These are phyloP conservation scores for Patella vulgata DNA, from an alignment of 1,140 invertebrate species.

Conservation along the genomic window DNA sequence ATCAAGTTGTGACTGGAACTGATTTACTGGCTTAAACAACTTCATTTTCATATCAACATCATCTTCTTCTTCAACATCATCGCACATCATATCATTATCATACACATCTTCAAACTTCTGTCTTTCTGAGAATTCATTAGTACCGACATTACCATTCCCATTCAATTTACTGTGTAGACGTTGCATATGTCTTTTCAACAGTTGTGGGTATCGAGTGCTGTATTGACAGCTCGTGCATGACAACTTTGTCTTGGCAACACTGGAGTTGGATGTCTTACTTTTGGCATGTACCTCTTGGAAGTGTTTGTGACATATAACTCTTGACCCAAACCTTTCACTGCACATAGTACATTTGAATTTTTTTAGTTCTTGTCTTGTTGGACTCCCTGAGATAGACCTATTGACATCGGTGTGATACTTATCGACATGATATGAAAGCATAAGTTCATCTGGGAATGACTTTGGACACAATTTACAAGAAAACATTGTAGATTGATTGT, in stretches of 20 bases:
- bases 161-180: slow-evolving; percentile 26
- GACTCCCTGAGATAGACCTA: slow-evolving; percentile 34
- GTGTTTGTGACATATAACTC: slow-evolving; percentile 42
- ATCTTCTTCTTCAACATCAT: no score
- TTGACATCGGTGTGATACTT: slow-evolving; percentile 31
- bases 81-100: no score
- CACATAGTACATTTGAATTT: slow-evolving; percentile 69
- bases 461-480: slow-evolving; percentile 58
- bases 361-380: slow-evolving; percentile 34
- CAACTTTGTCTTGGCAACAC: slow-evolving; percentile 13
- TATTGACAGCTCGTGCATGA: slow-evolving; percentile 39
- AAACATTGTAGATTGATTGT: slow-evolving; percentile 32
- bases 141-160: neutral
- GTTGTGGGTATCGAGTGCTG: slow-evolving; percentile 49
- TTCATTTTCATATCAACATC: no score
- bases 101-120: no score
- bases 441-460: slow-evolving; percentile 57
- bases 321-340: slow-evolving; percentile 57
- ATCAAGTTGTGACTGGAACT: no score
- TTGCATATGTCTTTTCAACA: slow-evolving; percentile 49
- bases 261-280: slow-evolving; percentile 9
- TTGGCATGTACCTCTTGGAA: slow-evolving; percentile 33
- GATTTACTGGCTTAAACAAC: no score
- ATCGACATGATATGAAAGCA: slow-evolving; percentile 58
- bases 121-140: neutral